Conservation (phyloP, 2,888 invertebrate species). For the Mylabris sibirica region DNA sequence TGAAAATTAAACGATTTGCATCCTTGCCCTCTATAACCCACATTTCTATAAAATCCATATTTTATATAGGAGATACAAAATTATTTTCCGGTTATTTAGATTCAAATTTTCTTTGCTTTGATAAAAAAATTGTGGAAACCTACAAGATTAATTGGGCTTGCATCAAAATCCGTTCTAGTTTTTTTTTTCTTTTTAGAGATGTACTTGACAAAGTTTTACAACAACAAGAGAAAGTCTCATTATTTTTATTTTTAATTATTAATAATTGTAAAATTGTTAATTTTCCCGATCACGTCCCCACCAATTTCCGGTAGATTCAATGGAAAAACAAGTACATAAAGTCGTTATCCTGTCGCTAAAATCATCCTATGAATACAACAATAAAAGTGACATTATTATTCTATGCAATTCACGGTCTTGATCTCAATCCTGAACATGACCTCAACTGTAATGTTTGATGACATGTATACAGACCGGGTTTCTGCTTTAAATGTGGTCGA, state of each 20-base stretch:
- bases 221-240: background rate
- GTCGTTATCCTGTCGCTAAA: background rate
- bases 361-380: background rate
- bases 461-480: too few species aligned
- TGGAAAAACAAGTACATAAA: background rate
- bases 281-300: background rate
- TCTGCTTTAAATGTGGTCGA: too few species aligned
- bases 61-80: background rate
- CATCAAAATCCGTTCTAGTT: background rate
- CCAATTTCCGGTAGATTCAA: background rate
- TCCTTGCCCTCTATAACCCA: slow-evolving; percentile 54
- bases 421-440: background rate
- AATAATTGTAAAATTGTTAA: background rate
- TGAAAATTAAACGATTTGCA: slow-evolving; percentile 44
- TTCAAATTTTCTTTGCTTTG: background rate
- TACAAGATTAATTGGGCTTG: background rate
- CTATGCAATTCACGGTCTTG: background rate
- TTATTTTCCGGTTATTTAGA: background rate
- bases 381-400: background rate
- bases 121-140: background rate
- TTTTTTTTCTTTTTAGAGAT: background rate
- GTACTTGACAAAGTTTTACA: background rate
- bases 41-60: slow-evolving; percentile 38
- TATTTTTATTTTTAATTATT: background rate
- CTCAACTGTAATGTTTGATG: too few species aligned